Evolutionary conservation across 2,113 vertebrate genomes (phyloP), one percentile per base, ranked within the genome.

Genomic region (Oenanthe oenanthe): DNA sequence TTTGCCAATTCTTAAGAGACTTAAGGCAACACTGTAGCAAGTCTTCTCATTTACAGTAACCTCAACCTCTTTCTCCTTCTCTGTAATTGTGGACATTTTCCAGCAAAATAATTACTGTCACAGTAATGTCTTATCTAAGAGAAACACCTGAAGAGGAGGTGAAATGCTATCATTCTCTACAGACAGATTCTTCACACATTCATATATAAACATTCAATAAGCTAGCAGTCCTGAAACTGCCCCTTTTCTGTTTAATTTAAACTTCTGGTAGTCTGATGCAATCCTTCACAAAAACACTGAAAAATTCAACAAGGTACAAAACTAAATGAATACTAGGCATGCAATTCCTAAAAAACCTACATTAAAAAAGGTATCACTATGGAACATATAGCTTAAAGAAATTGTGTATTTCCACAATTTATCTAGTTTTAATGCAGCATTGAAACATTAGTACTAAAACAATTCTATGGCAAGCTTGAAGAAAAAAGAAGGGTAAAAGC

Each of bases 201-300:
- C 50, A 28, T 28, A 51, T 51, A 51, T 53, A 70, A 73, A 66
- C 25, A 81, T 4, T 32, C 34, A 45, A 8, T 15, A 21, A 77
- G 9, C 6, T 42, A 74, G 25, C n/a, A 42, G 50, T 25, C 47
- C 53, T 17, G 5, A 84, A 89, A 88, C 8, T 47, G 26, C 1
- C 3, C 6, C 15, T 31, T 60, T 88, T 82, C 56, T 88, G 13
- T 48, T 74, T 50, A 48, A 53, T 12, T 18, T 80, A 45, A 74
- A 67, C 19, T 87, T 62, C 45, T 31, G 11, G 21, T 43, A 75
- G 25, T 29, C 34, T 51, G 29, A 66, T 24, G 8, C 16, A 93
- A 56, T 47, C 51, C 34, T 60, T 43, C 17, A 36, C 1, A 3
- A 68, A 21, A 90, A 26, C 12, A 65, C 2, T 0, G 0, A 82